These are phyloP conservation scores for Drosophila melanogaster DNA, from an alignment of 1,140 invertebrate genomes.

Conservation along the genomic window DNA sequence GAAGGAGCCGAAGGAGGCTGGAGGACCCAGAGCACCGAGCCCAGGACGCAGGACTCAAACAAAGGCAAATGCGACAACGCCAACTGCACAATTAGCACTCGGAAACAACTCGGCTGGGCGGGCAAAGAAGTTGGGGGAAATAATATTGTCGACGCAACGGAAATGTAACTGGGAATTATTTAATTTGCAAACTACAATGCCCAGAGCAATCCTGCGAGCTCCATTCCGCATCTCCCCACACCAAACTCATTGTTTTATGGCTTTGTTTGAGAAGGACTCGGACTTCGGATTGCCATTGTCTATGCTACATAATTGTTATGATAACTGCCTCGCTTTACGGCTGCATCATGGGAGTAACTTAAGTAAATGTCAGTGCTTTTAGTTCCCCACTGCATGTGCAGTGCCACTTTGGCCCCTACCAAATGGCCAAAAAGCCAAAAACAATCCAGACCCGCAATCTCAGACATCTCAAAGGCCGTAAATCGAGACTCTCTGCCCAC, in stretches of 20 bases:
- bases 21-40: conserved; percentile 16
- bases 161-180: conserved; percentile 83
- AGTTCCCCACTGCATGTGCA: conserved; percentile 19
- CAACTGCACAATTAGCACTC: conserved; percentile 79
- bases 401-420: conserved; percentile 12
- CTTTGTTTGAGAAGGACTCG: conserved; percentile 63
- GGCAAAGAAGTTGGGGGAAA: conserved; percentile 64
- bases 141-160: conserved; percentile 81
- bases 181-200: conserved; percentile 81
- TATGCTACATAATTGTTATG: conserved; percentile 79
- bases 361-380: conserved; percentile 63
- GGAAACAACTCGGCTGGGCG: conserved; percentile 56
- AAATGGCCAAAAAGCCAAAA: conserved; percentile 3
- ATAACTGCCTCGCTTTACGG: conserved; percentile 67
- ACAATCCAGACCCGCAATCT: conserved; percentile 5
- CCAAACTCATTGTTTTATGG: conserved; percentile 62
- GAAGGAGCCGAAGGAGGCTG: background rate
- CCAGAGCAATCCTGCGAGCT: conserved; percentile 42
- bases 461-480: conserved; percentile 69
- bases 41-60: conserved; percentile 52
- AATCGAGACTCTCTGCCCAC: conserved; percentile 59
- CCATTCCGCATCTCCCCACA: conserved; percentile 19
- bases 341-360: conserved; percentile 62
- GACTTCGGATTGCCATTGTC: conserved; percentile 58
- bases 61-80: conserved; percentile 61